These are phyloP conservation scores for Piscicola geometra DNA, from an alignment of 2,888 invertebrate species.

Conservation along the genomic window DNA sequence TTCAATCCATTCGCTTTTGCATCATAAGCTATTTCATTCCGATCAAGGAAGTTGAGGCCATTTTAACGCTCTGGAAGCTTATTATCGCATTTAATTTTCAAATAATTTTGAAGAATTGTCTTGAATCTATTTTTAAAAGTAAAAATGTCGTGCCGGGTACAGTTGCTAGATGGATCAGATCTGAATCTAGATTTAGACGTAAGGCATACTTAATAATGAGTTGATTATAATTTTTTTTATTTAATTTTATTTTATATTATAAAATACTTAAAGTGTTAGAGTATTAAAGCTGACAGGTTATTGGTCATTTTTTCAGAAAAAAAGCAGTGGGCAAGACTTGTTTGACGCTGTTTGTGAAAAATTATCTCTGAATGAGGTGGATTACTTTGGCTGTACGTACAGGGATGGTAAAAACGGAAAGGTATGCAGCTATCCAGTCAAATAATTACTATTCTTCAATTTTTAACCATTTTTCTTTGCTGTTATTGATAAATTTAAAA, in stretches of 20 bases:
- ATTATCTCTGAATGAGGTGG: conserved; percentile 32
- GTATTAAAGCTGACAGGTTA: conserved; percentile 3
- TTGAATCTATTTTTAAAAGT: no score
- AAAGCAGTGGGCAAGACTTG: conserved; percentile 29
- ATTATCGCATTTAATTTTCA: no score
- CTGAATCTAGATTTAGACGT: conserved; percentile 31
- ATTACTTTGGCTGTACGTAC: conserved; percentile 37
- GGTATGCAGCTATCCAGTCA: conserved; percentile 13
- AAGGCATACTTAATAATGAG: conserved; percentile 3
- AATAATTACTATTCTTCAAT: background rate
- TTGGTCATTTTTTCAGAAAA: conserved; percentile 29
- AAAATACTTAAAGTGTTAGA: background rate
- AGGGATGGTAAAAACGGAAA: conserved; percentile 34
- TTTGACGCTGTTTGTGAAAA: conserved; percentile 34
- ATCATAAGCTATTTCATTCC: no score
- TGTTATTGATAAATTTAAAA: background rate
- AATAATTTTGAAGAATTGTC: no score
- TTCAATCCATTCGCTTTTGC: no score
- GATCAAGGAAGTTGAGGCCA: no score
- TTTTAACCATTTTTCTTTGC: background rate
- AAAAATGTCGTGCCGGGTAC: conserved; percentile 25
- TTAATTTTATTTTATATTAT: background rate
- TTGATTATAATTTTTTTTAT: conserved; percentile 2
- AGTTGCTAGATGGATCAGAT: conserved; percentile 33
- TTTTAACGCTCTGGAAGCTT: no score